Percentiles rank a stretch among this genome's conserved stretches.
phyloP scores from a whole-genome alignment of 2,113 vertebrate species.

The Lonchura striata region DNA sequence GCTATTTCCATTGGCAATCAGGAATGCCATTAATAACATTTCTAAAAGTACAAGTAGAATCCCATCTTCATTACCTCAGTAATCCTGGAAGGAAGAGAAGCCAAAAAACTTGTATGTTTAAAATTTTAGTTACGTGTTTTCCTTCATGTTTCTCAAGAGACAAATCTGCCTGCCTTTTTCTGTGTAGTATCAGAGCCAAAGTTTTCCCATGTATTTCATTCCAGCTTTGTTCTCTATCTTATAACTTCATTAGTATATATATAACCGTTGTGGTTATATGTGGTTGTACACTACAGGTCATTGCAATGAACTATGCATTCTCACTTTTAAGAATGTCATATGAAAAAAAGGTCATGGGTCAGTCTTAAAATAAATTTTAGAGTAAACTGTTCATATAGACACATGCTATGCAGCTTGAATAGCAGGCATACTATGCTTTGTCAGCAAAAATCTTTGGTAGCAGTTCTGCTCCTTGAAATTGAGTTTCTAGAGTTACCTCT shows the following conservation, averaged over 20 bases:
- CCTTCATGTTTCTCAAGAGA: conserved; percentile 35
- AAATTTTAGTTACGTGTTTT: conserved; percentile 41
- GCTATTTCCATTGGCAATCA: not conserved
- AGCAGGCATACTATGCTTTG: not conserved
- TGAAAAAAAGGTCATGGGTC: not conserved
- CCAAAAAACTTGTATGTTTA: conserved; percentile 17
- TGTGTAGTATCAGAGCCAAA: not conserved
- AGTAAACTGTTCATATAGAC: not conserved
- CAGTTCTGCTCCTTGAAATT: not conserved
- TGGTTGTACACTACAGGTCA: not conserved
- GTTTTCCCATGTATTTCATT: not conserved
- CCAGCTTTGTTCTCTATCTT: not conserved
- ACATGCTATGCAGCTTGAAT: not conserved
- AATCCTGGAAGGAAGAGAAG: not conserved
- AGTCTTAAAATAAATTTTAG: not conserved
- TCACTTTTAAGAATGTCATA: not conserved
- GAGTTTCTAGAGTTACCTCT: not conserved
- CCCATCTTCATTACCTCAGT: conserved; percentile 9
- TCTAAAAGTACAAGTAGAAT: not conserved
- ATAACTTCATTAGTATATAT: not conserved
- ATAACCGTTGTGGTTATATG: not conserved
- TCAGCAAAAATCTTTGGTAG: not conserved
- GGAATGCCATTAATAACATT: not conserved
- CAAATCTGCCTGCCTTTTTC: not conserved
- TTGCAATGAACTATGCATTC: not conserved